A percentile compares a stretch with the other conserved stretches of the same genome.
These are phyloP conservation scores for Drosophila truncata DNA, from an alignment of 1,140 invertebrate species.

Conservation along the genomic window DNA sequence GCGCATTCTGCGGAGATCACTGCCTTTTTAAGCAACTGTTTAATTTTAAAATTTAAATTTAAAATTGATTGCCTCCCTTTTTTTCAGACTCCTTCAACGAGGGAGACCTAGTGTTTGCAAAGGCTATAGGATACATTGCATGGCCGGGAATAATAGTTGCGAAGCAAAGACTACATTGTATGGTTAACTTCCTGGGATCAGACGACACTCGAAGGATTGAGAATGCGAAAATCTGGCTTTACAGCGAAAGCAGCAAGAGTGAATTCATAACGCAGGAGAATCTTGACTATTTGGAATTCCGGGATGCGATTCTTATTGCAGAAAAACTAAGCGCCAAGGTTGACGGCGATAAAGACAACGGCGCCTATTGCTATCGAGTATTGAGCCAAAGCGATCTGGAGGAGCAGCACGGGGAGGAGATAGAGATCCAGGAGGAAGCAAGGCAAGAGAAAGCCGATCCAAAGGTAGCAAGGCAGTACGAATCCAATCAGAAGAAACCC, in stretches of 20 bases:
- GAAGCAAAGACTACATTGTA: neutral
- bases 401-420: neutral
- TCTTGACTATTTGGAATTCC: constrained; percentile 15
- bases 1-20: neutral
- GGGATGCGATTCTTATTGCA: constrained; percentile 15
- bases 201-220: constrained; percentile 9
- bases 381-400: neutral
- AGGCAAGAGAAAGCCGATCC: too few relatives aligned
- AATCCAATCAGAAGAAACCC: neutral
- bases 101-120: constrained; percentile 45
- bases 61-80: neutral
- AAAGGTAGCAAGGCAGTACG: too few relatives aligned
- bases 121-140: constrained; percentile 17
- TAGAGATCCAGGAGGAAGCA: neutral
- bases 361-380: neutral
- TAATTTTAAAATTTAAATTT: neutral
- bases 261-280: constrained; percentile 17
- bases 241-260: constrained; percentile 27
- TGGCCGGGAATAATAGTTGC: constrained; percentile 39
- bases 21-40: neutral
- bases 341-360: neutral
- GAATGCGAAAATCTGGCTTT: constrained; percentile 40
- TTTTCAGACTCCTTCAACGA: constrained; percentile 8
- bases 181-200: constrained; percentile 17
- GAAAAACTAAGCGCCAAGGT: neutral